Conservation (phyloP, 92 coral and sea anemone species). For the Parazoanthus atlanticus region DNA sequence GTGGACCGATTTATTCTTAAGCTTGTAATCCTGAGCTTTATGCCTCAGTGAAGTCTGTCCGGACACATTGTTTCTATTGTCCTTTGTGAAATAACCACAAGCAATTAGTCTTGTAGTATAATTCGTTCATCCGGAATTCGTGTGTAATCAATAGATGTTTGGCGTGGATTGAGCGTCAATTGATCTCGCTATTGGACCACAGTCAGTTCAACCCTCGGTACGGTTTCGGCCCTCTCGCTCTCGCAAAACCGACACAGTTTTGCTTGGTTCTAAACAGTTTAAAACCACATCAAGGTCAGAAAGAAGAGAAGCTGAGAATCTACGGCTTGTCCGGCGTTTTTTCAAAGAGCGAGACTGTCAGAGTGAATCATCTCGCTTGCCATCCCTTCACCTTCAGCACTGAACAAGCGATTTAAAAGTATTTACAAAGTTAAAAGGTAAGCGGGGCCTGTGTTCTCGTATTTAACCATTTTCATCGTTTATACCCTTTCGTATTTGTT, state of each 20-base stretch:
- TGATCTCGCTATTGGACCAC: conserved; percentile 14
- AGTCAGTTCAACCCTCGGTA: not conserved
- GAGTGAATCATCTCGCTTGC: not conserved
- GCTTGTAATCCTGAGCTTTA: not conserved
- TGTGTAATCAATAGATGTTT: conserved; percentile 37
- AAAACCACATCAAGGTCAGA: not conserved
- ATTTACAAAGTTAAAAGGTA: not conserved
- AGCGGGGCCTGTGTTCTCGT: not conserved
- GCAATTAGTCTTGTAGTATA: not conserved
- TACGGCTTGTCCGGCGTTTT: not conserved
- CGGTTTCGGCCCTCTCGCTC: not conserved
- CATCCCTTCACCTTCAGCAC: not conserved
- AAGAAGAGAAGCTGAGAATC: not conserved
- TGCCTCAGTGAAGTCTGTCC: conserved; percentile 22
- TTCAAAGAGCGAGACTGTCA: not conserved
- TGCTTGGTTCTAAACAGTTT: not conserved
- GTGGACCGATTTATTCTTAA: not conserved
- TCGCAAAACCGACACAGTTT: not conserved
- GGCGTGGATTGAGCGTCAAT: conserved; percentile 44
- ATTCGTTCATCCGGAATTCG: conserved; percentile 29
- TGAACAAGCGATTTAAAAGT: conserved; percentile 1
- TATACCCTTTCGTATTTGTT: not conserved
- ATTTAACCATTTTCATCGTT: conserved; percentile 1
- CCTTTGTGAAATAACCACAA: conserved; percentile 13
- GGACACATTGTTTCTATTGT: conserved; percentile 25